phyloP scores from a whole-genome alignment of 2,797 vertebrate genomes.

The Sebastes itinus region DNA sequence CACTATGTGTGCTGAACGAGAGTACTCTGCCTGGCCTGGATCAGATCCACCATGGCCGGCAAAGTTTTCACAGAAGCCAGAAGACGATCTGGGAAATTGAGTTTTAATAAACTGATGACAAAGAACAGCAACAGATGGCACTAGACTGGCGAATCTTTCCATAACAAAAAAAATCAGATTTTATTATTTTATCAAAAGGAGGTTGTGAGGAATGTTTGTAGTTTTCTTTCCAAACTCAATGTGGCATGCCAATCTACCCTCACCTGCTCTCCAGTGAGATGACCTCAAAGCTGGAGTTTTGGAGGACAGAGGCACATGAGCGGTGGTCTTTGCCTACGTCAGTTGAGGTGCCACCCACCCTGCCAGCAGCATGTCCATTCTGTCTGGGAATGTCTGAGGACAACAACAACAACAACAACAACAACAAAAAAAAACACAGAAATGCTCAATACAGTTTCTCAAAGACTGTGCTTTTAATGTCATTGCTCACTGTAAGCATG shows the following conservation, averaged over 20 bases:
- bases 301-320: slow-evolving; percentile 49
- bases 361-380: slow-evolving; percentile 47
- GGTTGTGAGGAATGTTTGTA: neutral
- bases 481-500: neutral
- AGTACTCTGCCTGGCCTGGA: slow-evolving; percentile 55
- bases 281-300: slow-evolving; percentile 77
- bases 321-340: slow-evolving; percentile 8
- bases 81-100: slow-evolving; percentile 74
- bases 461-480: neutral
- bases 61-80: slow-evolving; percentile 83
- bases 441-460: neutral
- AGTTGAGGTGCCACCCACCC: neutral
- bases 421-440: neutral
- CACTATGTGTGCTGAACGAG: slow-evolving; percentile 28
- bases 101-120: neutral
- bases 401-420: neutral
- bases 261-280: slow-evolving; percentile 83
- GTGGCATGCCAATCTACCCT: neutral
- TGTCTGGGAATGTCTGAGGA: slow-evolving; percentile 51
- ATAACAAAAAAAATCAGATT: neutral
- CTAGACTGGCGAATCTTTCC: neutral
- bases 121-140: neutral
- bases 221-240: neutral
- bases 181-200: neutral
- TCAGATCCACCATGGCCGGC: slow-evolving; percentile 58